phyloP scores from a whole-genome alignment of 2,113 vertebrate species.

The Mirounga angustirostris region DNA sequence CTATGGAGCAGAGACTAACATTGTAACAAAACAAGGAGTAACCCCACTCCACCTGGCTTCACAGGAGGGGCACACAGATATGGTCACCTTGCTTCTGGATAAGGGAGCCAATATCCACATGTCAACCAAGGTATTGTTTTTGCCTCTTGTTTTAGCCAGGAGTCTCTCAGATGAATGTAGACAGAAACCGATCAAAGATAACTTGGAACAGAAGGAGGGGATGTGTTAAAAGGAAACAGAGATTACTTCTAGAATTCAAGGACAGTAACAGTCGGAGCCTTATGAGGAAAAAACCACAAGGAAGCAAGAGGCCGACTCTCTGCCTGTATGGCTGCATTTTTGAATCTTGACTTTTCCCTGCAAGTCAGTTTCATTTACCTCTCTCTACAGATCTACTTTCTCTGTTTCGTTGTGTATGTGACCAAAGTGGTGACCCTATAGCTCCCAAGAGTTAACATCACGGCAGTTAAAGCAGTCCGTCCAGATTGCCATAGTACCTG shows the following conservation, averaged over 20 bases:
- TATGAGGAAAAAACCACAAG: not conserved
- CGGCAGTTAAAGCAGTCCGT: not conserved
- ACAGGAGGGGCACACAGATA: conserved; percentile 95
- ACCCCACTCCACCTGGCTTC: conserved; percentile 96
- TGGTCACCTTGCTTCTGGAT: conserved; percentile 94
- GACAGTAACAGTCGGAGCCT: not conserved
- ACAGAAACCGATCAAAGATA: not conserved
- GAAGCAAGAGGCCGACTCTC: not conserved
- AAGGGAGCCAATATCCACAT: conserved; percentile 93
- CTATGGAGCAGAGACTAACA: conserved; percentile 95
- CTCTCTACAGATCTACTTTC: not conserved
- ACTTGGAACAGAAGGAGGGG: not conserved
- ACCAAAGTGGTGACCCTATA: accelerated
- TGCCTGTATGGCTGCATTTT: not conserved
- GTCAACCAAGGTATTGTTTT: conserved; percentile 93
- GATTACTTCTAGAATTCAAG: not conserved
- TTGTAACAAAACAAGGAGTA: conserved; percentile 96
- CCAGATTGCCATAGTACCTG: not conserved
- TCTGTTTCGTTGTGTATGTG: not conserved
- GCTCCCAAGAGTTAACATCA: not conserved
- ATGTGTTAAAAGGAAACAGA: accelerated
- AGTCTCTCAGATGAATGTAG: not conserved
- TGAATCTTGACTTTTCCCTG: not conserved
- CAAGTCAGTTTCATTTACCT: not conserved
- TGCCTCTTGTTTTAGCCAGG: not conserved